Percentiles rank a stretch among this genome's conserved stretches.
Conservation (phyloP, 1,140 invertebrate genomes). For the Varroa destructor region DNA sequence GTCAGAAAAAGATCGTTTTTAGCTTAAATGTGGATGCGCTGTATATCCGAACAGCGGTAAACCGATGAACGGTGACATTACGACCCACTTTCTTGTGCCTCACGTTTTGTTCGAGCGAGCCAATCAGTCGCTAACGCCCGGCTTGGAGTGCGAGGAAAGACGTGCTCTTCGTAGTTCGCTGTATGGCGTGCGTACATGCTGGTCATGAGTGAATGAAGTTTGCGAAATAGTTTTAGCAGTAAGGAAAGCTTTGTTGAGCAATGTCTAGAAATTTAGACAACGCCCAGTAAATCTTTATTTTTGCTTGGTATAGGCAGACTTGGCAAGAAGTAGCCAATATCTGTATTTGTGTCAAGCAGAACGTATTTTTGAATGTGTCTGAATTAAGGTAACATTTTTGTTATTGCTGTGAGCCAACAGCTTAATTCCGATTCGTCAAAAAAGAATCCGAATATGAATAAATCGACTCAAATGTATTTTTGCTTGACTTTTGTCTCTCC, state of each 20-base stretch:
- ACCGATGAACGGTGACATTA: slow-evolving; percentile 16
- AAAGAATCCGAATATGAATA: no score
- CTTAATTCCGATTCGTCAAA: no score
- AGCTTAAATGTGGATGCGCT: neutral
- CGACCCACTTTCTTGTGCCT: neutral
- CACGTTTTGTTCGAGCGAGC: slow-evolving; percentile 25
- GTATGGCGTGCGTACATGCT: no score
- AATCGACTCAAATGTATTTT: no score
- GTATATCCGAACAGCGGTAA: slow-evolving; percentile 6
- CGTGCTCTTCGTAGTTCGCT: no score
- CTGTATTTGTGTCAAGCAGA: slow-evolving; percentile 25
- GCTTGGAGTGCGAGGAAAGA: slow-evolving; percentile 4
- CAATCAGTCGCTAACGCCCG: slow-evolving; percentile 2
- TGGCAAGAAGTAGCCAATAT: neutral
- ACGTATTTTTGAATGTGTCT: neutral
- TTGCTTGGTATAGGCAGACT: slow-evolving; percentile 18
- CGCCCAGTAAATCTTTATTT: neutral
- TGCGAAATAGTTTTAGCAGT: neutral
- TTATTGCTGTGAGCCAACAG: no score
- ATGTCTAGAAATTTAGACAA: neutral
- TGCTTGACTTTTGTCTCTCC: no score
- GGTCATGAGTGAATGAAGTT: neutral
- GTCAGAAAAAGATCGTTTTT: no score
- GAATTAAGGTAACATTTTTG: no score
- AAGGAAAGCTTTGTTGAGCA: slow-evolving; percentile 5